Conservation (phyloP, 2,888 invertebrate species). For the Ariolimax columbianus region DNA sequence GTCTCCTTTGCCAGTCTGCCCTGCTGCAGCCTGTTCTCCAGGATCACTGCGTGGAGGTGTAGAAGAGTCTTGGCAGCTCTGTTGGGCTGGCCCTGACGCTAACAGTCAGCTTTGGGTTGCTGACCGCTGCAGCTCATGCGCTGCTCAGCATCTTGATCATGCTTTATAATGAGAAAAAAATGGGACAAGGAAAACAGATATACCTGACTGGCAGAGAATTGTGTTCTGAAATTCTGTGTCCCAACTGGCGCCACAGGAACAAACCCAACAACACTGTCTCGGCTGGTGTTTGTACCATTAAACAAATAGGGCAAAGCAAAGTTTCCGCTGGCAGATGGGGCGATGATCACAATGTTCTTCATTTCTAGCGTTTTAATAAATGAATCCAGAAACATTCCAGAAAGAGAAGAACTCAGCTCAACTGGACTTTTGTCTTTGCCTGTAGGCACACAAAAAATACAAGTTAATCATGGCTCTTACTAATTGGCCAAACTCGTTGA, state of each 20-base stretch:
- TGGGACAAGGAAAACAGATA: background rate
- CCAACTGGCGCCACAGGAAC: conserved; percentile 79
- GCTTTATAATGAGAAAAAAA: too few relatives aligned
- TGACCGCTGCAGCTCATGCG: too few relatives aligned
- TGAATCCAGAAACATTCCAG: conserved; percentile 69
- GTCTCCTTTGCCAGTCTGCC: too few relatives aligned
- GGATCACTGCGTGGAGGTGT: too few relatives aligned
- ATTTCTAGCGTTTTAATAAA: conserved; percentile 72
- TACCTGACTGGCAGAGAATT: conserved; percentile 66
- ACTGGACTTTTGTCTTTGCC: conserved; percentile 54
- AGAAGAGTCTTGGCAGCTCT: too few relatives aligned
- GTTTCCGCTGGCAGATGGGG: conserved; percentile 81
- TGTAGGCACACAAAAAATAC: too few relatives aligned
- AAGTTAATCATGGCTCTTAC: too few relatives aligned
- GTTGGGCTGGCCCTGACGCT: too few relatives aligned
- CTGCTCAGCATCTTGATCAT: too few relatives aligned
- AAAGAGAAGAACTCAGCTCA: conserved; percentile 44
- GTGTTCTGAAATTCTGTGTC: conserved; percentile 65
- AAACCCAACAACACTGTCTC: conserved; percentile 73
- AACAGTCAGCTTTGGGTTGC: too few relatives aligned
- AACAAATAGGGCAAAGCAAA: conserved; percentile 79
- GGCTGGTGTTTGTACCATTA: conserved; percentile 67
- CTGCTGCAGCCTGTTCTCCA: too few relatives aligned
- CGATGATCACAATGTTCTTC: conserved; percentile 78
- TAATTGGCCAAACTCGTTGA: too few relatives aligned